These are phyloP conservation scores for Varecia variegata DNA, from an alignment of 2,797 vertebrate genomes.

Conservation along the genomic window DNA sequence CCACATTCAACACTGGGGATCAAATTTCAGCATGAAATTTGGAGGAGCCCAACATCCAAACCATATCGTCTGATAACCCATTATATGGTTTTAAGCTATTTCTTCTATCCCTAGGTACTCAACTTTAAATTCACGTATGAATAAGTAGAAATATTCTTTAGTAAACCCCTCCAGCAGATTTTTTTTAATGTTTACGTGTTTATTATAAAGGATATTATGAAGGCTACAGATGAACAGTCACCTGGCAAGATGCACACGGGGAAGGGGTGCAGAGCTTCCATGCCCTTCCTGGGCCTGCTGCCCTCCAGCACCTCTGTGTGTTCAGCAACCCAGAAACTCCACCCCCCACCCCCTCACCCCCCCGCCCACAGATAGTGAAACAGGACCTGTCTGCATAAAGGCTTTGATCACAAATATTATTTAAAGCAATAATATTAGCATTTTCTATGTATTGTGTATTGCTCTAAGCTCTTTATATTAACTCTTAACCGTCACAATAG, in stretches of 20 bases:
- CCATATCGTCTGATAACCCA: background rate
- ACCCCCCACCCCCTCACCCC: background rate
- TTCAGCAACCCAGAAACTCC: background rate
- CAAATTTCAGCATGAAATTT: too few species aligned
- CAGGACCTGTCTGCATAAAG: background rate
- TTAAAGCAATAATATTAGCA: background rate
- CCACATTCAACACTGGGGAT: too few species aligned
- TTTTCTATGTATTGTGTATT: background rate
- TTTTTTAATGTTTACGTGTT: background rate
- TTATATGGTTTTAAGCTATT: slow-evolving; percentile 21
- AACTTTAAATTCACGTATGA: background rate
- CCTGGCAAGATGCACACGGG: background rate
- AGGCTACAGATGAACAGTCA: background rate
- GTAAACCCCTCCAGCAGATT: background rate
- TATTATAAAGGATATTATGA: background rate
- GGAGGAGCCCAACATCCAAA: too few species aligned
- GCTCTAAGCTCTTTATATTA: background rate
- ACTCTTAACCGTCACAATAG: background rate
- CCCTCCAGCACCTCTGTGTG: background rate
- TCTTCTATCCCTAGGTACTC: background rate
- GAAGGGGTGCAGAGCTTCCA: background rate
- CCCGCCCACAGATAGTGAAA: background rate
- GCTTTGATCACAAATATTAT: slow-evolving; percentile 14
- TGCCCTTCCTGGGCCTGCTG: background rate
- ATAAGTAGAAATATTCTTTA: background rate